Conservation (phyloP, 1,140 invertebrate genomes). For the Drosophila obscura region DNA sequence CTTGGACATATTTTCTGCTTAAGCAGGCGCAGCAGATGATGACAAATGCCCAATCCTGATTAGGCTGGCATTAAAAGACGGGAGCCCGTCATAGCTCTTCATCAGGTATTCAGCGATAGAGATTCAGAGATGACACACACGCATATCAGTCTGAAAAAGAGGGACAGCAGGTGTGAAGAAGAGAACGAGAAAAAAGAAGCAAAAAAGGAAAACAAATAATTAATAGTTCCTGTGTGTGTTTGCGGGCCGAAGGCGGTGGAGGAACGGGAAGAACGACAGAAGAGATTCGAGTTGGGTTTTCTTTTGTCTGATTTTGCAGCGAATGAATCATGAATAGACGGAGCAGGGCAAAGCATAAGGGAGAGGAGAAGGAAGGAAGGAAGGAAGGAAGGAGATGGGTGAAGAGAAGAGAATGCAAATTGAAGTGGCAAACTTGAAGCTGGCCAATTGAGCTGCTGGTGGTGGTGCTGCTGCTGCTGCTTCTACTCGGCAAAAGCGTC, state of each 20-base stretch:
- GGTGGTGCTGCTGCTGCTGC: constrained; percentile 6
- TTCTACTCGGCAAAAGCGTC: constrained; percentile 9
- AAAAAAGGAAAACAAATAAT: constrained; percentile 69
- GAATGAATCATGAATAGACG: constrained; percentile 75
- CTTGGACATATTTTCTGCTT: constrained; percentile 48
- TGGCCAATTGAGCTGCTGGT: constrained; percentile 58
- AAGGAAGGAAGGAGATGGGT: not conserved
- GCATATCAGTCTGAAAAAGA: not conserved
- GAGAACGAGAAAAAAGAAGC: constrained; percentile 35
- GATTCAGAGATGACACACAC: constrained; percentile 16
- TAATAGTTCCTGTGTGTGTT: constrained; percentile 63
- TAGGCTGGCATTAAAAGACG: constrained; percentile 26
- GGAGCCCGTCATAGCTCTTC: constrained; percentile 31
- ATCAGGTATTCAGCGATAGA: constrained; percentile 30
- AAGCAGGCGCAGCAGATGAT: constrained; percentile 17
- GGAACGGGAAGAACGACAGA: constrained; percentile 13
- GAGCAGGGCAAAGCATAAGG: not conserved
- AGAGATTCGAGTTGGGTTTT: not conserved
- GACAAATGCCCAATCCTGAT: constrained; percentile 48
- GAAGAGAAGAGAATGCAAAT: constrained; percentile 69
- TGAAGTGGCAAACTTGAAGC: constrained; percentile 75
- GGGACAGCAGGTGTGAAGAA: constrained; percentile 7
- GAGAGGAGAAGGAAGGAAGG: not conserved
- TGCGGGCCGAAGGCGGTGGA: constrained; percentile 2
- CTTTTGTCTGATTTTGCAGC: constrained; percentile 24